Conservation (phyloP, 2,113 vertebrate genomes). For the Mohoua ochrocephala region DNA sequence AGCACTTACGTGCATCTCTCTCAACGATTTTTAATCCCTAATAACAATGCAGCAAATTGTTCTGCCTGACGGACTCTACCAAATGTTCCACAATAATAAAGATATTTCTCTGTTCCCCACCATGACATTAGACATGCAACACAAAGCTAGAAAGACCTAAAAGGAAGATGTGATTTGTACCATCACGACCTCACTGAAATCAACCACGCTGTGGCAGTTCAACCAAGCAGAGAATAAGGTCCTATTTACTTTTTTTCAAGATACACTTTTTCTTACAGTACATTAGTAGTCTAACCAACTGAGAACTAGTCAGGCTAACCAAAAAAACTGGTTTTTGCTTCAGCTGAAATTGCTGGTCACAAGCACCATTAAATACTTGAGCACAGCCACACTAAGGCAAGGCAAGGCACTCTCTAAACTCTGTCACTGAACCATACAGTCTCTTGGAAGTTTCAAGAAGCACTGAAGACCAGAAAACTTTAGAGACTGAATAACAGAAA, state of each 20-base stretch:
- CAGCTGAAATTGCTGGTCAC: neutral
- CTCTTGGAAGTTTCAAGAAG: neutral
- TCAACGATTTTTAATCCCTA: neutral
- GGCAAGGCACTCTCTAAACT: neutral
- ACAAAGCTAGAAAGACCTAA: neutral
- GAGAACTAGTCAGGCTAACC: neutral
- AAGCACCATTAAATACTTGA: neutral
- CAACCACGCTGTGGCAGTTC: neutral
- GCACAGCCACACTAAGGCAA: neutral
- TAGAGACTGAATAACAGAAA: neutral
- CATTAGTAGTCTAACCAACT: neutral
- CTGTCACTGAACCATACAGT: neutral
- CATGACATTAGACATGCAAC: neutral
- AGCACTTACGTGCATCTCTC: neutral
- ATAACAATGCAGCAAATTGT: neutral
- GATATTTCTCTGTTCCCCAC: neutral
- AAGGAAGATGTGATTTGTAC: neutral
- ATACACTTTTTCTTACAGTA: neutral
- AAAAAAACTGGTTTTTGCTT: neutral
- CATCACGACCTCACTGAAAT: neutral
- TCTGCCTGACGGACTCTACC: neutral
- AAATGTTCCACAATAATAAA: neutral
- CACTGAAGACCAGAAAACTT: neutral
- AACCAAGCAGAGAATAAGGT: neutral
- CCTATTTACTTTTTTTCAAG: conserved; percentile 10